Conservation (phyloP, 1,140 invertebrate genomes). For the Drosophila ironensis region DNA sequence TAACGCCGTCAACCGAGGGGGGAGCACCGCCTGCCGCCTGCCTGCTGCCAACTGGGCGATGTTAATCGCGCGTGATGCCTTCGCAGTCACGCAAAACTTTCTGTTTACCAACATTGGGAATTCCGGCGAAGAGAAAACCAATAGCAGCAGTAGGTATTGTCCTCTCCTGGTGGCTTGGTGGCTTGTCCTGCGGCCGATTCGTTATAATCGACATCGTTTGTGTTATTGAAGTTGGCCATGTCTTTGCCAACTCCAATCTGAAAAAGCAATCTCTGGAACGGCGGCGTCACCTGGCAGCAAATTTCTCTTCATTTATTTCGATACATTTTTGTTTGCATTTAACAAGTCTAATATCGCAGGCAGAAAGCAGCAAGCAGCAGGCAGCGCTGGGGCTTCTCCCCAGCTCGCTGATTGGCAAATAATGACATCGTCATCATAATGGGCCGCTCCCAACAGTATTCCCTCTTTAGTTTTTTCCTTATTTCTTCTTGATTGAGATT, state of each 20-base stretch:
- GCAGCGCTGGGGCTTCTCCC: not conserved
- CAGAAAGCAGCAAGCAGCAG: no score
- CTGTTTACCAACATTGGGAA: not conserved
- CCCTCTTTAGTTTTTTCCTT: slow-evolving; percentile 3
- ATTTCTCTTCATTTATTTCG: not conserved
- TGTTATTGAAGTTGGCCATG: slow-evolving; percentile 7
- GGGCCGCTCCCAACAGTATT: slow-evolving; percentile 19
- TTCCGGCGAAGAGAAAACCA: no score
- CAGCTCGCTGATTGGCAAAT: slow-evolving; percentile 56
- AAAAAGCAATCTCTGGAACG: not conserved
- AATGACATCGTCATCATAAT: slow-evolving; percentile 50
- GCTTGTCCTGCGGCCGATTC: slow-evolving; percentile 14
- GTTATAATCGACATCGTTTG: slow-evolving; percentile 52
- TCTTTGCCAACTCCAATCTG: slow-evolving; percentile 3
- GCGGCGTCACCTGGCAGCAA: slow-evolving; percentile 10
- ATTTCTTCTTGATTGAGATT: slow-evolving; percentile 47
- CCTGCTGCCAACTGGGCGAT: slow-evolving; percentile 32
- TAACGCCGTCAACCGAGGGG: slow-evolving; percentile 39
- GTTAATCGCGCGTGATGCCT: slow-evolving; percentile 58
- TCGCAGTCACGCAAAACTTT: slow-evolving; percentile 27
- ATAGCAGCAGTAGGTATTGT: no score
- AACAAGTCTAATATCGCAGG: slow-evolving; percentile 9
- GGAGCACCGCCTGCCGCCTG: not conserved
- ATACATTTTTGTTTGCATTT: slow-evolving; percentile 4
- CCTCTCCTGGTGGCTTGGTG: not conserved